phyloP scores from a whole-genome alignment of 2,113 vertebrate genomes.

The Scalopus aquaticus region DNA sequence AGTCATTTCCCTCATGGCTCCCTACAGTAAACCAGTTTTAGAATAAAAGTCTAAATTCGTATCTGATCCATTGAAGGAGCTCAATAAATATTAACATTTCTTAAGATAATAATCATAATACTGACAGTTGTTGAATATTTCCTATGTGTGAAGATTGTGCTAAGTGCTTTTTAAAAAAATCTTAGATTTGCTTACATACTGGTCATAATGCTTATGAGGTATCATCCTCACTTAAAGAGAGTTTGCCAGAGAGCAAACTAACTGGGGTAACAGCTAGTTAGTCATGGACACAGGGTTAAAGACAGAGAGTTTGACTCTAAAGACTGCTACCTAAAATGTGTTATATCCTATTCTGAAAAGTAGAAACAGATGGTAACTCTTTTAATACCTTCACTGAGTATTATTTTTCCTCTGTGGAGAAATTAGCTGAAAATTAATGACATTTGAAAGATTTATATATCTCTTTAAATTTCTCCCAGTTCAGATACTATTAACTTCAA shows the following conservation, averaged over 20 bases:
- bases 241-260: neutral
- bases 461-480: neutral
- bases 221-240: neutral
- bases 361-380: neutral
- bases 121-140: neutral
- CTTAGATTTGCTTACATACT: neutral
- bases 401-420: neutral
- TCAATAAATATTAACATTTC: neutral
- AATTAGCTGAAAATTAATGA: conserved; percentile 21
- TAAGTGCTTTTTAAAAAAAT: neutral
- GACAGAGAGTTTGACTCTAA: neutral
- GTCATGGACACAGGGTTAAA: neutral
- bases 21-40: neutral
- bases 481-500: neutral
- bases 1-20: neutral
- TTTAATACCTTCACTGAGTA: neutral
- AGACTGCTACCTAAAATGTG: neutral
- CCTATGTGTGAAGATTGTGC: neutral
- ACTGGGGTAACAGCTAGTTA: neutral
- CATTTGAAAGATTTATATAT: conserved; percentile 27
- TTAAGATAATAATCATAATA: neutral
- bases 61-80: neutral
- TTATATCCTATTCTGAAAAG: conserved; percentile 1
- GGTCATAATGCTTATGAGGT: neutral
- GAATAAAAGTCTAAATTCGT: neutral